A percentile compares a stretch with the other conserved stretches of the same genome.
Evolutionary conservation across 2,888 invertebrate species (phyloP).

Genomic region (Xestia xanthographa): DNA sequence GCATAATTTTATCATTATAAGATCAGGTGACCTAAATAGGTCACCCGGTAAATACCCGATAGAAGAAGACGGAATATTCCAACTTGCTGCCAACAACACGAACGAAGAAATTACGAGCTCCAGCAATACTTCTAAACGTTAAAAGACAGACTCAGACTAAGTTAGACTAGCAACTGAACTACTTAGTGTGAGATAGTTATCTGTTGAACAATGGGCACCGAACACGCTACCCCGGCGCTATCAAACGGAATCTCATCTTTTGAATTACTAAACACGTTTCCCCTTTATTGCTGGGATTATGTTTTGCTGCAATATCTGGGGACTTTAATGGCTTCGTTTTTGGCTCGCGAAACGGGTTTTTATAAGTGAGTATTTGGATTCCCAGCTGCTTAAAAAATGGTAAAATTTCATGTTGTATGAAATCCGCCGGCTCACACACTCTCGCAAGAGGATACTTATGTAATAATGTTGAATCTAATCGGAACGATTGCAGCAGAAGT

Average conservation of each 20-base stretch:
- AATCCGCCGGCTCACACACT: background rate
- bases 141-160: slow-evolving; percentile 50
- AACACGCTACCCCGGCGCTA: slow-evolving; percentile 59
- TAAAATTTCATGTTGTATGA: background rate
- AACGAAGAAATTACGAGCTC: slow-evolving; percentile 29
- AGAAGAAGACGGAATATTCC: slow-evolving; percentile 25
- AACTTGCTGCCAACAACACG: slow-evolving; percentile 32
- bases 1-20: background rate
- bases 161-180: slow-evolving; percentile 53
- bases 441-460: background rate
- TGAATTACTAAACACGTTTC: slow-evolving; percentile 56
- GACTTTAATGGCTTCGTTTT: slow-evolving; percentile 41
- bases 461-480: background rate
- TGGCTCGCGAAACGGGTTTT: slow-evolving; percentile 3
- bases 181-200: slow-evolving; percentile 61
- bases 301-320: slow-evolving; percentile 40
- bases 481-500: background rate
- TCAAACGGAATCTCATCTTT: slow-evolving; percentile 52
- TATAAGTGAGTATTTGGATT: background rate
- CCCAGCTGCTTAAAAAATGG: background rate
- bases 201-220: slow-evolving; percentile 51
- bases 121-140: slow-evolving; percentile 41
- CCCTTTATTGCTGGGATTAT: slow-evolving; percentile 53
- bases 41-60: too few species aligned
- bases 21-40: slow-evolving; percentile 6